phyloP scores from a whole-genome alignment of 2,113 vertebrate species.

The Proteles cristata region DNA sequence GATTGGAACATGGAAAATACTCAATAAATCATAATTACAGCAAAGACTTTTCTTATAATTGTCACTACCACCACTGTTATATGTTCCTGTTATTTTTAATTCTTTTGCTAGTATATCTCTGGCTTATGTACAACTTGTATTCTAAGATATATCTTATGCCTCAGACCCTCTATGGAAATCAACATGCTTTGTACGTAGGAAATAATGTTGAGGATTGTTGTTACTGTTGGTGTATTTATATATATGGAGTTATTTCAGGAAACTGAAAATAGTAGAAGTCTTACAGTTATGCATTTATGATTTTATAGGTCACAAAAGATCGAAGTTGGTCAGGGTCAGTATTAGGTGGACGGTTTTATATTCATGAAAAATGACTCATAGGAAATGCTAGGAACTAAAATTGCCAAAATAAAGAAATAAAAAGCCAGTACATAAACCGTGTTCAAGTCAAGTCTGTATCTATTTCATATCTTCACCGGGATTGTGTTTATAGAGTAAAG shows the following conservation, averaged over 20 bases:
- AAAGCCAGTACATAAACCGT: background rate
- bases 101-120: background rate
- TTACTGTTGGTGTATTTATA: background rate
- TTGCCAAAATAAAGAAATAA: slow-evolving; percentile 17
- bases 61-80: background rate
- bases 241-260: background rate
- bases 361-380: slow-evolving; percentile 42
- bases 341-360: background rate
- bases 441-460: background rate
- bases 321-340: slow-evolving; percentile 32
- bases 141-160: background rate
- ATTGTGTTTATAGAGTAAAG: background rate
- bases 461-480: background rate
- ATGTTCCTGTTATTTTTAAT: background rate
- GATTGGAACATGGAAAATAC: background rate
- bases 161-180: background rate
- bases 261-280: background rate
- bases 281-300: background rate
- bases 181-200: background rate
- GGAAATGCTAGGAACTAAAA: background rate
- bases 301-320: slow-evolving; percentile 19
- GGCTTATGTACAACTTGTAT: background rate
- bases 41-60: background rate
- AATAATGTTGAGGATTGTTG: background rate
- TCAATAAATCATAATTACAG: background rate